Base-by-base conservation (phyloP, 1,140 invertebrate genomes). In the Eciton burchellii region DNA sequence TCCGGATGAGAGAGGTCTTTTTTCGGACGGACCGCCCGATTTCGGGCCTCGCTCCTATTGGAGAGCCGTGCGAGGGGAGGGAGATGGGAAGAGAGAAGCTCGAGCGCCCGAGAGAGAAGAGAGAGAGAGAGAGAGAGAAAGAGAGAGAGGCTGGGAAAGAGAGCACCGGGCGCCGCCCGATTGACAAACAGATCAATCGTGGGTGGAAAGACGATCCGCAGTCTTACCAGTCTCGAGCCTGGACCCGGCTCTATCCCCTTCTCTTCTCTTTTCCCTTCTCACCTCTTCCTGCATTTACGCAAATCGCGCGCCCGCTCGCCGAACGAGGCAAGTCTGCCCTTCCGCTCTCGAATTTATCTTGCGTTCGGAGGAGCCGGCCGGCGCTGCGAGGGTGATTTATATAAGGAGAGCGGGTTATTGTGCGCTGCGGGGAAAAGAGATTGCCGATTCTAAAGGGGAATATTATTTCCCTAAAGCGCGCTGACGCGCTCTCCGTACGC, bases 151-250 rank as follows among this genome's bases (percentile, higher is more conserved):
- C n/a, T 45, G 41, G 66, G 16, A 45, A 19, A 70, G 65, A 14
- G 14, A 82, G 29, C 19, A 65, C 26, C 29, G 35, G 63, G 66
- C 84, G 62, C 84, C 82, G 65, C 63, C 21, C 74, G 72, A 49
- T 73, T 82, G 71, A 88, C 89, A 89, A 89, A 90, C 87, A 85
- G 87, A 90, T 90, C 89, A 88, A 89, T 90, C 89, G 74, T 57
- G 73, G 49, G 12, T 79, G 49, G 74, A 79, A 79, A 79, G 63
- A 57, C 74, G 74, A 79, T 79, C 63, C 35, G 54, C 59, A 73
- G 74, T 82, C 84, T 81, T 71, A 63, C 84, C 19, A 21, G 35
- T 35, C 21, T 73, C 84, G 21, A 74, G n/a, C 65, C 72, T 74
- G 65, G 43, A 72, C 82, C 72, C 81, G 24, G 12, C 68, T 41